Evolutionary conservation across 2,113 vertebrate species (phyloP).

Genomic region (Polypterus bichir): DNA sequence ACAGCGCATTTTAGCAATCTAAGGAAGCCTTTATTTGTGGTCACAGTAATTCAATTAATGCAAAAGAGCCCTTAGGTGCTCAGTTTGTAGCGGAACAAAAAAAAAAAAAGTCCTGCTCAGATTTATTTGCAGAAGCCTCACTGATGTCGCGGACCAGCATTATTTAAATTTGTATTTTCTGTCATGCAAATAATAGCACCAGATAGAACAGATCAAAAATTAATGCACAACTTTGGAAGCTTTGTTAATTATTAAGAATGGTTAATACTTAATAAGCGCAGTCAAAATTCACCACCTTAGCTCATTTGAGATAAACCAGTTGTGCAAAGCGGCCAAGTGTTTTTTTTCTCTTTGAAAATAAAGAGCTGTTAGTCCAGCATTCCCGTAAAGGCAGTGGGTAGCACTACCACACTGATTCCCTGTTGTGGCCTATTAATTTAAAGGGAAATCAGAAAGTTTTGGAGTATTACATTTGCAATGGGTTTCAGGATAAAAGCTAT

Average conservation of each 20-base stretch:
- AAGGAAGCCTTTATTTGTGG: slow-evolving; percentile 27
- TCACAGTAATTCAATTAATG: slow-evolving; percentile 33
- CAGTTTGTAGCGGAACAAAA: not conserved
- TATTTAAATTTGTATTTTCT: slow-evolving; percentile 45
- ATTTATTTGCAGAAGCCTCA: no score
- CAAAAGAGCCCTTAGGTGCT: slow-evolving; percentile 5
- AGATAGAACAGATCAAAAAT: slow-evolving; percentile 50
- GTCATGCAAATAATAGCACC: slow-evolving; percentile 48
- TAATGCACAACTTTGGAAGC: slow-evolving; percentile 50
- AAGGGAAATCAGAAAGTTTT: no score
- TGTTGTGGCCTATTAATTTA: no score
- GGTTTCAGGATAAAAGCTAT: no score
- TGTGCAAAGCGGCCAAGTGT: no score
- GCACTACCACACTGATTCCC: no score
- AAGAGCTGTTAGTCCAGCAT: no score
- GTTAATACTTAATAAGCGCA: slow-evolving; percentile 59
- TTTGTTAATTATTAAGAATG: slow-evolving; percentile 50
- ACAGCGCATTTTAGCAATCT: slow-evolving; percentile 27
- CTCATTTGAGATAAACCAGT: slow-evolving; percentile 43
- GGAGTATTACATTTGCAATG: no score
- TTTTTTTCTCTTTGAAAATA: no score
- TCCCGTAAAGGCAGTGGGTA: no score
- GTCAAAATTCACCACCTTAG: slow-evolving; percentile 51
- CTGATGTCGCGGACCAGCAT: slow-evolving; percentile 14
- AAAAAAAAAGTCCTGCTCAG: no score